Base-by-base conservation (phyloP, 1,140 invertebrate genomes). In the Drepana arcuata region DNA sequence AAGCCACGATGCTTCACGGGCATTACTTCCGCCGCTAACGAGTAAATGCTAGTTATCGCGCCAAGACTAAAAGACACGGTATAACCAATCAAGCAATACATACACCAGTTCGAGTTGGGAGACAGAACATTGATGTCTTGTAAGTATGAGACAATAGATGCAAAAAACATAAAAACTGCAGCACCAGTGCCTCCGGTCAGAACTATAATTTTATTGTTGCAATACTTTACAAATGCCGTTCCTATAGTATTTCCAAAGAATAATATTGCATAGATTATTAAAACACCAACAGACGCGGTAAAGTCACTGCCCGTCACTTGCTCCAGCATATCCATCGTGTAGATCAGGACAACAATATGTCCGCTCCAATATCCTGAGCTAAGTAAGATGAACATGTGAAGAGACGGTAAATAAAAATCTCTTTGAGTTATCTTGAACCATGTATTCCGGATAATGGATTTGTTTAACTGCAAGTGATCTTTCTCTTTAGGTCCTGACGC, bases 1-100 rank as follows among this genome's bases (percentile, higher is more conserved):
- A 39, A 5, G 0, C 42, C 36, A 29, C 42, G 39, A 18, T 39
- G 21, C 15, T 45, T 45, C 0, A 45, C 35, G 0, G 42, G 42
- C 35, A 45, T 39, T 16, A 45, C 14, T 16, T 39, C 42, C 5
- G 26, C 28, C 14, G 42, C 7, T 13, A 39, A 16, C 10, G 16
- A 14, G 18, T 34, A 45, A 0, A 21, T 10, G 13, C 39, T 14
- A 7, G 35, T 13, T 16, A 11, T 21, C 5, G 33, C n/a, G 2
- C 42, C 42, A 9, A 38, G 34, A 14, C 31, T 39, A 1, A 13
- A 9, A 2, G 29, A 23, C 1, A 14, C 2, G 5, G 31, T 18
- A 12, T 16, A 38, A 34, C 16, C 42, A 10, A 45, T 12, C n/a
- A 45, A 7, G 11, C 9, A 38, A 34, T 45, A 45, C 2, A 35